Percentiles rank a stretch among this genome's conserved stretches.
Evolutionary conservation across 1,140 invertebrate species (phyloP).

Genomic region (Hypothenemus hampei): DNA sequence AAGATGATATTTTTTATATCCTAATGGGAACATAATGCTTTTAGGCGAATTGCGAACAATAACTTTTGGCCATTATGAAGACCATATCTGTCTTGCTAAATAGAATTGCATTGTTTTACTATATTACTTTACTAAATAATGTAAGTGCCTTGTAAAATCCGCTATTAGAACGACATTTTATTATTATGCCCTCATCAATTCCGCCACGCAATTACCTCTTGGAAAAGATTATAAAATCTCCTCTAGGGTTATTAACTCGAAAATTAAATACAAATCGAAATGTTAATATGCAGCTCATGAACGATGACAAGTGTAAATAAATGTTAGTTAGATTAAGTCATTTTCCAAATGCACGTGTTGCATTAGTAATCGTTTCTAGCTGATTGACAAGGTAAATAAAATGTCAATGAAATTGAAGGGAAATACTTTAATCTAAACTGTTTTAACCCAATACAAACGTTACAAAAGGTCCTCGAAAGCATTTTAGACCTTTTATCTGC

Average conservation of each 20-base stretch:
- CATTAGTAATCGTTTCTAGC: no score
- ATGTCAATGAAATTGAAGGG: no score
- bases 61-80: no score
- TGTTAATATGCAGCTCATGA: no score
- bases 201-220: neutral
- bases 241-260: neutral
- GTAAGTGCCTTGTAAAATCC: neutral
- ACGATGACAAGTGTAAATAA: no score
- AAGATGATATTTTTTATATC: neutral
- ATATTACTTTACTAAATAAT: neutral
- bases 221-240: neutral
- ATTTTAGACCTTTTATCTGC: no score
- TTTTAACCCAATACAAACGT: no score
- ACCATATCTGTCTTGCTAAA: neutral
- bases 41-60: neutral
- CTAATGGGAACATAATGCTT: neutral
- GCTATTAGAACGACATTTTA: neutral
- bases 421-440: no score
- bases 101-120: neutral
- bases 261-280: neutral
- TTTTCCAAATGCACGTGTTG: no score
- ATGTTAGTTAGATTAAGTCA: no score
- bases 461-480: no score
- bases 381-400: no score
- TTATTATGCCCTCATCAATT: neutral